phyloP scores from a whole-genome alignment of 2,888 invertebrate genomes.

The Nomada fabriciana region DNA sequence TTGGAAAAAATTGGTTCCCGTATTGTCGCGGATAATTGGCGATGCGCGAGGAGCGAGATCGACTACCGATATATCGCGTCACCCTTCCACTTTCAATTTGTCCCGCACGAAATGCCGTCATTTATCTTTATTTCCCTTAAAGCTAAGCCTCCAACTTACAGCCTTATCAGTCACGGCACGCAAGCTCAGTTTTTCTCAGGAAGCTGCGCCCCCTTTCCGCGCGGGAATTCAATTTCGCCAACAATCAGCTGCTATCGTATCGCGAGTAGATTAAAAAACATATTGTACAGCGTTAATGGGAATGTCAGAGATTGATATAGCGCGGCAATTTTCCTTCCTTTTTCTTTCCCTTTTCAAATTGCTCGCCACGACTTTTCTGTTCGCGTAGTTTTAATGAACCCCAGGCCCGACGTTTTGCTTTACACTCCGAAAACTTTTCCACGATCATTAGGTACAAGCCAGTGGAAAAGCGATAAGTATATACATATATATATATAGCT shows the following conservation, averaged over 20 bases:
- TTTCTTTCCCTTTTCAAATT: not conserved
- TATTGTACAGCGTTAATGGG: conserved; percentile 6
- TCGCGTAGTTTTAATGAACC: not conserved
- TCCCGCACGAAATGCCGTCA: conserved; percentile 65
- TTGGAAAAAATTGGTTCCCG: conserved; percentile 50
- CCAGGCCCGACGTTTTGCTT: not conserved
- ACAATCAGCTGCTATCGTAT: conserved; percentile 33
- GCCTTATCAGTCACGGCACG: conserved; percentile 64
- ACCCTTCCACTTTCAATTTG: conserved; percentile 68
- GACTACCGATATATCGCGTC: conserved; percentile 67
- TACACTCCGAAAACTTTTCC: not conserved
- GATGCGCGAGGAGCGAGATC: conserved; percentile 35
- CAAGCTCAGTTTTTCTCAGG: conserved; percentile 43
- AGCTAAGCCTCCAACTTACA: conserved; percentile 67
- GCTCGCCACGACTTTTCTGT: not conserved
- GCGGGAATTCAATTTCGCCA: conserved; percentile 59
- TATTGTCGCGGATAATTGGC: conserved; percentile 41
- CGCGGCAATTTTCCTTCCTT: not conserved
- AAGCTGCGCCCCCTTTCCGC: conserved; percentile 35
- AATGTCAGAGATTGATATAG: not conserved
- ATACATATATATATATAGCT: not conserved
- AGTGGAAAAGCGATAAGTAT: not conserved
- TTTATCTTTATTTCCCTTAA: conserved; percentile 72
- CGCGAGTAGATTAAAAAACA: conserved; percentile 4
- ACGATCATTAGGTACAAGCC: not conserved